Conservation (phyloP, 2,113 vertebrate species). For the Dasyurus viverrinus region DNA sequence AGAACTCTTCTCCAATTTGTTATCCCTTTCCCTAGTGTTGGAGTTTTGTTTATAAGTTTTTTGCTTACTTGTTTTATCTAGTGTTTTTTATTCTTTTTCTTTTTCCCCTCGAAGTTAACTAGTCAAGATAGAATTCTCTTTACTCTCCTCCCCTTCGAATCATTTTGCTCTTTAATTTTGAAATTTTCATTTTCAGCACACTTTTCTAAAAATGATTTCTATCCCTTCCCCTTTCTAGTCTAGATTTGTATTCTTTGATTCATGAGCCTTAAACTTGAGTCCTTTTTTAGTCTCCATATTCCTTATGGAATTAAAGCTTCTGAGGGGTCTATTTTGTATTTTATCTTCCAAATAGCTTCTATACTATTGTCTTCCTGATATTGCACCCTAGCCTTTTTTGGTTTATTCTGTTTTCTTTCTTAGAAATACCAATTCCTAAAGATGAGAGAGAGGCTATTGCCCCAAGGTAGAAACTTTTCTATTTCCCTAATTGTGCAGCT, state of each 20-base stretch:
- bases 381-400: neutral
- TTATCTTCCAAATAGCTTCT: neutral
- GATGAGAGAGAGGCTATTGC: neutral
- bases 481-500: neutral
- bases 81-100: neutral
- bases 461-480: neutral
- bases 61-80: neutral
- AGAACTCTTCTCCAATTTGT: neutral
- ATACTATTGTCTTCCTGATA: neutral
- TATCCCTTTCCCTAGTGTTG: neutral
- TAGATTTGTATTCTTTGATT: neutral
- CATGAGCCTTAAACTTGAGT: neutral
- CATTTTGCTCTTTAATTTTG: neutral
- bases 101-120: neutral
- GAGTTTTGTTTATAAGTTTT: neutral
- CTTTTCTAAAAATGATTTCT: neutral
- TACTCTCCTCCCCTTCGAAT: neutral
- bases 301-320: neutral
- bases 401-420: no score
- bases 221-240: neutral
- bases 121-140: neutral
- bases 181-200: neutral
- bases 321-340: neutral
- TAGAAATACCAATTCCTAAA: neutral
- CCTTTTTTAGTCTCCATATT: neutral